A percentile compares a stretch with the other conserved stretches of the same genome.
phyloP scores from a whole-genome alignment of 1,140 invertebrate genomes.

The Anastatus disparis region DNA sequence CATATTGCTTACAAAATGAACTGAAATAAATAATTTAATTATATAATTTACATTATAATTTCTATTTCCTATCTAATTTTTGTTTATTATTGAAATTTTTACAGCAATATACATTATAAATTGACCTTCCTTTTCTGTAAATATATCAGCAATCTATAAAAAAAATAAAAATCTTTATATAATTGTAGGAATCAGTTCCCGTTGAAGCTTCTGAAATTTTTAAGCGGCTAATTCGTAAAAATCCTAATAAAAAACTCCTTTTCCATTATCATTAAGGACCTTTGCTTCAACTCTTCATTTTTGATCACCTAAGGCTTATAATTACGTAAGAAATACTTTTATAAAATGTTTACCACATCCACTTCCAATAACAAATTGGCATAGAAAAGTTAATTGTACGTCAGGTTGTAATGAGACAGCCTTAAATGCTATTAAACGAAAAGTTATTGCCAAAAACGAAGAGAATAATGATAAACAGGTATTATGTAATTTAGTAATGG shows the following conservation, averaged over 20 bases:
- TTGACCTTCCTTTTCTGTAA: too few relatives aligned
- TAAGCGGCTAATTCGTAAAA: not conserved
- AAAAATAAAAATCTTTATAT: too few relatives aligned
- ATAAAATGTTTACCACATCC: conserved; percentile 49
- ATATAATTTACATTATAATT: too few relatives aligned
- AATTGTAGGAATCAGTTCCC: not conserved
- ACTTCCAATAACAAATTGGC: conserved; percentile 48
- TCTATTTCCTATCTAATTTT: too few relatives aligned
- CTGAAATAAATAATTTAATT: too few relatives aligned
- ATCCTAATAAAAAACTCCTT: not conserved
- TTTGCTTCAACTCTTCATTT: conserved; percentile 52
- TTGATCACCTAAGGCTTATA: conserved; percentile 50
- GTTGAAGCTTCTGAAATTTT: not conserved
- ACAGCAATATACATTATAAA: too few relatives aligned
- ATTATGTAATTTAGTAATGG: too few relatives aligned
- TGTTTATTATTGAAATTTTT: too few relatives aligned
- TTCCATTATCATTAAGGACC: conserved; percentile 13
- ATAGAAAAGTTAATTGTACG: conserved; percentile 44
- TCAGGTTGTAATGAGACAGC: conserved; percentile 48
- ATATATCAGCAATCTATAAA: too few relatives aligned
- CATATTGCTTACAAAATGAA: too few relatives aligned
- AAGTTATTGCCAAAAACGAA: conserved; percentile 18
- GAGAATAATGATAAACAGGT: conserved; percentile 4
- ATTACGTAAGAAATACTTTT: conserved; percentile 49
- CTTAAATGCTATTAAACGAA: conserved; percentile 42